Base-by-base conservation (phyloP, 2,797 vertebrate genomes). In the Protosalanx chinensis region DNA sequence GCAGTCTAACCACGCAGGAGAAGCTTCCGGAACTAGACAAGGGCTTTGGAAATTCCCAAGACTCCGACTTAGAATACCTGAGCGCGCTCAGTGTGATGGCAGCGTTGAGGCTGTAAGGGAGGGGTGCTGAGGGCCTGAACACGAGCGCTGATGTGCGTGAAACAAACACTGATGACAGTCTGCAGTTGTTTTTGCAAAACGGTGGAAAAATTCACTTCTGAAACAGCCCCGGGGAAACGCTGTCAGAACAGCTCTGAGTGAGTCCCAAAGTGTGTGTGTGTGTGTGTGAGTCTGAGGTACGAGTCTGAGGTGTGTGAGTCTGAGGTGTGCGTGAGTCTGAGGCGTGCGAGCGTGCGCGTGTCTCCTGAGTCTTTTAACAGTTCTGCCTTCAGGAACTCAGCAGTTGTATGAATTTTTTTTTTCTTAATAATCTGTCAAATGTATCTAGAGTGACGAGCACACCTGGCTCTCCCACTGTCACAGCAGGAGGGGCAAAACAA, bases 171-270 rank as follows among this genome's bases (percentile, higher is more conserved):
- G 30, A 20, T 53, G 56, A 12, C 62, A 5, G 23, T 27, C 27
- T 8, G 27, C 46, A 4, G 51, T 49, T 70, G 18, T n/a, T 60
- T 62, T 18, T 75, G 33, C 56, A 57, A 76, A 75, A 76, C 18
- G 58, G 15, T 13, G 70, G 18, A 72, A 33, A 33, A 59, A 41
- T 41, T 2, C 41, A 30, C 65, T 30, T 67, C 65, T 13, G 6
- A 70, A 3, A 46, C 6, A 12, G 30, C 59, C 58, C 59, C 13
- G 15, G 18, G 32, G 27, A 73, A 56, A 46, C 65, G 41, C 67
- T 33, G 32, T 58, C 53, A 32, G 37, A 16, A 32, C 30, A 49
- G 15, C 30, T 56, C 35, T 37, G 51, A 7, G 8, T 32, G 51
- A 16, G 51, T 53, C 13, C 18, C 37, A 70, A 20, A 18, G 51